A percentile compares a stretch with the other conserved stretches of the same genome.
These are phyloP conservation scores for Chlorocebus sabaeus DNA, from an alignment of 2,113 vertebrate species.

Conservation along the genomic window DNA sequence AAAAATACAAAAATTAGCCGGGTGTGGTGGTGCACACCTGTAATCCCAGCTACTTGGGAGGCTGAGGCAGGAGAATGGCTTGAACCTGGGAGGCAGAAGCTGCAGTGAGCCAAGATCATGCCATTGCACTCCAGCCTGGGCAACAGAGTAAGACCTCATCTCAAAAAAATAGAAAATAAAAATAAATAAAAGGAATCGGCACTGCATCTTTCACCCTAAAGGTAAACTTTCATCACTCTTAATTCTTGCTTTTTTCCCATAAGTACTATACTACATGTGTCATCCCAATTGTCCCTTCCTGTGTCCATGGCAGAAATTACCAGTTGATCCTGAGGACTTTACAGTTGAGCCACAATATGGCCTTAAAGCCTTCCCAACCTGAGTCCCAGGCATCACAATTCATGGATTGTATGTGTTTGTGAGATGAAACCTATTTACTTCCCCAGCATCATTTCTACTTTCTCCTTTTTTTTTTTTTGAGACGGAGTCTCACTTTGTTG, in stretches of 20 bases:
- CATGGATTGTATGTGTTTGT: not conserved
- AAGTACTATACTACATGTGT: rapidly evolving
- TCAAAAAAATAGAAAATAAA: no score
- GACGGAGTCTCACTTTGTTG: no score
- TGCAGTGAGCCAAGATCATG: no score
- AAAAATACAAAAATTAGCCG: no score
- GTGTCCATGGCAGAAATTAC: not conserved
- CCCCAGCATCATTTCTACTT: not conserved
- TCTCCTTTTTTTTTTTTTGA: not conserved
- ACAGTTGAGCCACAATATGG: not conserved
- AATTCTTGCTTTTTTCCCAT: not conserved
- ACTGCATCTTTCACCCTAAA: not conserved
- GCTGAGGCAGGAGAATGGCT: no score
- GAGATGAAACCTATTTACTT: not conserved
- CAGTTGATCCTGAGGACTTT: not conserved
- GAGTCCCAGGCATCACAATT: not conserved
- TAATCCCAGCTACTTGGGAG: no score
- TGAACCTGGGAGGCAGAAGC: no score
- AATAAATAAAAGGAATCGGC: not conserved
- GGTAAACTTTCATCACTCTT: not conserved
- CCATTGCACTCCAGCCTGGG: no score
- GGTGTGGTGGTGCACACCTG: no score
- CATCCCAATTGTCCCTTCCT: not conserved
- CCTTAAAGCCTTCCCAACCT: not conserved
- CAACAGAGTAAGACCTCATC: no score